Conservation (phyloP, 2,888 invertebrate genomes). For the Tetragonisca angustula region DNA sequence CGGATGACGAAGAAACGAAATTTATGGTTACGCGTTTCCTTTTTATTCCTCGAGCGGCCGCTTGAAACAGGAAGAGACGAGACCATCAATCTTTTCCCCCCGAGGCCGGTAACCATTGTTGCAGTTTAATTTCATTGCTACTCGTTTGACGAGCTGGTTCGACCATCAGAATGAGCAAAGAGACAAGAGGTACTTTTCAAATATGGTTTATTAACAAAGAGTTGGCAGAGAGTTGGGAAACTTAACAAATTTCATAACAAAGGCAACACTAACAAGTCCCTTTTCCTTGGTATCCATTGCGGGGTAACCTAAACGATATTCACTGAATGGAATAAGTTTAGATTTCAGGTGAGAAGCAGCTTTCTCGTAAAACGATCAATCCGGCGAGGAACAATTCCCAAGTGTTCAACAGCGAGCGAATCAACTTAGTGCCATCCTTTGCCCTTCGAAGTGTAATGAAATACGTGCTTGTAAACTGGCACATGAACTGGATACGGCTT, state of each 20-base stretch:
- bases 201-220: conserved; percentile 63
- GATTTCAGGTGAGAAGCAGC: conserved; percentile 18
- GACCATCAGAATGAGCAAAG: background rate
- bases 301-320: background rate
- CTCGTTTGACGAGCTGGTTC: background rate
- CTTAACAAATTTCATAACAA: conserved; percentile 67
- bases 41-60: conserved; percentile 14
- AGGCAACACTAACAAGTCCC: conserved; percentile 2
- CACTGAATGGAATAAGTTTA: conserved; percentile 27
- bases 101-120: background rate
- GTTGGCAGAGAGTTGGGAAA: conserved; percentile 42
- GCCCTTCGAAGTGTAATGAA: conserved; percentile 77
- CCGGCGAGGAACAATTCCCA: conserved; percentile 1
- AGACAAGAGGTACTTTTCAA: background rate
- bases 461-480: conserved; percentile 85
- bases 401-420: background rate
- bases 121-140: background rate
- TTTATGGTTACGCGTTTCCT: conserved; percentile 55
- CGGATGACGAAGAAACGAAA: conserved; percentile 62
- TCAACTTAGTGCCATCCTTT: conserved; percentile 76
- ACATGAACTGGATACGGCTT: conserved; percentile 86
- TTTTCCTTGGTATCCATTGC: background rate
- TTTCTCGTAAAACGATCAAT: conserved; percentile 19
- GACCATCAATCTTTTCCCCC: background rate
- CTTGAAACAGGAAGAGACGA: conserved; percentile 29